Conservation (phyloP, 1,140 invertebrate species). For the Pseudoatta argentina region DNA sequence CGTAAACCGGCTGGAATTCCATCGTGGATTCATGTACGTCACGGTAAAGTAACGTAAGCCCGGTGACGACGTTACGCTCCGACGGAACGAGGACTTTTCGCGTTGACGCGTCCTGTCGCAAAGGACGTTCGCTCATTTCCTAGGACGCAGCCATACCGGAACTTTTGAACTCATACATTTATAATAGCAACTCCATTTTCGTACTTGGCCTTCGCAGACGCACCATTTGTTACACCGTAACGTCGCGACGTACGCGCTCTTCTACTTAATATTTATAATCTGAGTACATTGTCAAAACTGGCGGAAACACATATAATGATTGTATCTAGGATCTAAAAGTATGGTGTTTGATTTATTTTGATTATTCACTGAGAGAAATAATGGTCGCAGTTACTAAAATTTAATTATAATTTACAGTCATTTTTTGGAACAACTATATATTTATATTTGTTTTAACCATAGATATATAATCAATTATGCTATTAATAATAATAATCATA, state of each 20-base stretch:
- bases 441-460: too few relatives aligned
- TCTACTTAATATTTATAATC: constrained; percentile 39
- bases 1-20: constrained; percentile 59
- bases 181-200: constrained; percentile 59
- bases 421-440: too few relatives aligned
- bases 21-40: constrained; percentile 48
- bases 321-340: neutral
- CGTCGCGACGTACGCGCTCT: constrained; percentile 8
- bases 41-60: constrained; percentile 46
- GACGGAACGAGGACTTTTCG: constrained; percentile 37
- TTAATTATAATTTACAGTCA: too few relatives aligned
- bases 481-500: too few relatives aligned
- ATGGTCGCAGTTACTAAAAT: too few relatives aligned
- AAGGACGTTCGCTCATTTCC: constrained; percentile 64
- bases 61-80: constrained; percentile 11
- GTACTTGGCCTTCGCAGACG: constrained; percentile 28
- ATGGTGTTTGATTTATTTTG: neutral
- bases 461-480: too few relatives aligned
- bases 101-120: constrained; percentile 33
- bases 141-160: constrained; percentile 29
- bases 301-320: constrained; percentile 5
- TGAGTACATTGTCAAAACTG: constrained; percentile 23
- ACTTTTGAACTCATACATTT: constrained; percentile 61
- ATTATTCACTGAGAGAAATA: neutral
- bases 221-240: constrained; percentile 50